Percentiles rank a stretch among this genome's conserved stretches.
phyloP scores from a whole-genome alignment of 2,113 vertebrate species.

The Onychorhynchus coronatus region DNA sequence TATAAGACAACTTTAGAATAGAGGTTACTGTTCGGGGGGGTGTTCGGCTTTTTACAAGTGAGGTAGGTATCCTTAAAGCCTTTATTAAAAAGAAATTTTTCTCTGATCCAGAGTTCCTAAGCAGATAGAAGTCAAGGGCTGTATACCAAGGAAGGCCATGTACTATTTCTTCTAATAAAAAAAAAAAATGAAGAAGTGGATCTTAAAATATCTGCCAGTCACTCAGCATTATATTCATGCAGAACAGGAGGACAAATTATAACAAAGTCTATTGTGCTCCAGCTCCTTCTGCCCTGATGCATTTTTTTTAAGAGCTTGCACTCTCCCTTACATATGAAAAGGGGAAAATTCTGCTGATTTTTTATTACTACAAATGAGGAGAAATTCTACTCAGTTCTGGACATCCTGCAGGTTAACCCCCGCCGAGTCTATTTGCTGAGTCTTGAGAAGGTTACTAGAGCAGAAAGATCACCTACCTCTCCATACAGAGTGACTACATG shows the following conservation, averaged over 20 bases:
- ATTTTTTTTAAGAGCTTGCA: slow-evolving; percentile 25
- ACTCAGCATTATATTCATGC: slow-evolving; percentile 24
- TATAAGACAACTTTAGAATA: background rate
- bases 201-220: slow-evolving; percentile 39
- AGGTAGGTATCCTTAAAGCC: background rate
- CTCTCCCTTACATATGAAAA: slow-evolving; percentile 39
- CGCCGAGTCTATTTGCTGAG: background rate
- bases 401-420: slow-evolving; percentile 32
- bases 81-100: background rate
- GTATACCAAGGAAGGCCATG: background rate
- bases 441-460: slow-evolving; percentile 36
- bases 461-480: slow-evolving; percentile 31
- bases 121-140: background rate
- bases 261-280: background rate
- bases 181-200: background rate
- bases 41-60: too few species aligned
- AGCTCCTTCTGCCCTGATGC: background rate
- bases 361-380: background rate
- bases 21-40: background rate
- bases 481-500: background rate
- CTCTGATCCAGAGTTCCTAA: background rate
- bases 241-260: slow-evolving; percentile 38
- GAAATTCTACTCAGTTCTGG: slow-evolving; percentile 10
- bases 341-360: slow-evolving; percentile 40
- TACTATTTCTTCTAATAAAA: background rate